Percentiles rank a stretch among this genome's conserved stretches.
Conservation (phyloP, 2,888 invertebrate species). For the Mimachlamys varia region DNA sequence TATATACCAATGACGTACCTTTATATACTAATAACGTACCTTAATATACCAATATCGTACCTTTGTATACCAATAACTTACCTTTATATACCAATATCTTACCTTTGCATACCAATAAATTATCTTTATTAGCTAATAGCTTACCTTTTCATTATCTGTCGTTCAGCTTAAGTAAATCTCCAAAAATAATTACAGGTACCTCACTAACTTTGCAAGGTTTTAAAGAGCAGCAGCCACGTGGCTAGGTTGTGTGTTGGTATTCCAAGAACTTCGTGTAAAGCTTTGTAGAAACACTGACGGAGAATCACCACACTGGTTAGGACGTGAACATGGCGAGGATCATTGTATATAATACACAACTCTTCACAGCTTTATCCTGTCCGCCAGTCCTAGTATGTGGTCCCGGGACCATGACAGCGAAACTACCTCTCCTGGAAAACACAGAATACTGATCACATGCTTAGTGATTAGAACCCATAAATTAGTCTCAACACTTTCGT, state of each 20-base stretch:
- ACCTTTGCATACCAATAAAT: no score
- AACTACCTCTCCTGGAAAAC: neutral
- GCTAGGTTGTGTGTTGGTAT: neutral
- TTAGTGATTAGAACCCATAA: neutral
- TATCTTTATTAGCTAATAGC: no score
- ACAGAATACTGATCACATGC: neutral
- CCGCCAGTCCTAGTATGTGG: neutral
- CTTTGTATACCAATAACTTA: no score
- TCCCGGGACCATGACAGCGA: neutral
- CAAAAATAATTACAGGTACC: neutral
- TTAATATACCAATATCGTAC: no score
- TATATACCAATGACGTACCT: no score
- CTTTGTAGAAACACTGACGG: no score
- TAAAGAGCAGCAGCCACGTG: neutral
- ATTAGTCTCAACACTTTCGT: neutral
- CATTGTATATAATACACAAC: neutral
- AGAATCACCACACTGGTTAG: neutral
- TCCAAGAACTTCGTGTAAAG: neutral
- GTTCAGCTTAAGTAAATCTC: neutral
- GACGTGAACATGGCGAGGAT: neutral
- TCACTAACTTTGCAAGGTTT: neutral
- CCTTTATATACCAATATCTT: no score
- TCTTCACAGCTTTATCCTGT: neutral
- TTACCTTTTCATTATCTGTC: neutral
- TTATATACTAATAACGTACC: no score